phyloP scores from a whole-genome alignment of 2,113 vertebrate species.

The Grus americana region DNA sequence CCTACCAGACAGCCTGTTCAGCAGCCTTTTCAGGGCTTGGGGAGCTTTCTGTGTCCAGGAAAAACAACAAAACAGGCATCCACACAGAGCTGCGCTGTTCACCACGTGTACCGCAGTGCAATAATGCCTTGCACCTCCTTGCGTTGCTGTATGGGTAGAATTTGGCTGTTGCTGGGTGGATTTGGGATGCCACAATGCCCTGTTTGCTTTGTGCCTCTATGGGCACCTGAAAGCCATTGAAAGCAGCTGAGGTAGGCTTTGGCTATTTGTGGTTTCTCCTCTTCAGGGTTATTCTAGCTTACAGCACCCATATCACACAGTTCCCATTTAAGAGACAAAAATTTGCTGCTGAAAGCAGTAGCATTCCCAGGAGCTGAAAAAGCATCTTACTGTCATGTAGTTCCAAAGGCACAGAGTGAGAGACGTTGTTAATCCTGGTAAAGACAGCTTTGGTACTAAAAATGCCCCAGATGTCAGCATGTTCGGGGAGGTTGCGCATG shows the following conservation, averaged over 20 bases:
- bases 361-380: neutral
- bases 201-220: neutral
- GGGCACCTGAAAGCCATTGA: neutral
- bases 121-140: neutral
- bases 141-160: neutral
- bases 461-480: neutral
- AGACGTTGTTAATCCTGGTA: neutral
- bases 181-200: neutral
- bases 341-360: neutral
- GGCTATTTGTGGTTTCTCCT: neutral
- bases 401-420: neutral
- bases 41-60: neutral
- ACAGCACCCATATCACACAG: neutral
- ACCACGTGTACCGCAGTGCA: rapidly evolving
- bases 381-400: neutral
- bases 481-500: neutral
- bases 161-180: neutral
- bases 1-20: neutral
- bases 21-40: neutral
- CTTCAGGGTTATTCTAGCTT: neutral
- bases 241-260: neutral
- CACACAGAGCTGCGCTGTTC: neutral
- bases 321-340: neutral
- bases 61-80: too few relatives aligned
- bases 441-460: neutral